Evolutionary conservation across 2,888 invertebrate genomes (phyloP).

Genomic region (Acheta domesticus): DNA sequence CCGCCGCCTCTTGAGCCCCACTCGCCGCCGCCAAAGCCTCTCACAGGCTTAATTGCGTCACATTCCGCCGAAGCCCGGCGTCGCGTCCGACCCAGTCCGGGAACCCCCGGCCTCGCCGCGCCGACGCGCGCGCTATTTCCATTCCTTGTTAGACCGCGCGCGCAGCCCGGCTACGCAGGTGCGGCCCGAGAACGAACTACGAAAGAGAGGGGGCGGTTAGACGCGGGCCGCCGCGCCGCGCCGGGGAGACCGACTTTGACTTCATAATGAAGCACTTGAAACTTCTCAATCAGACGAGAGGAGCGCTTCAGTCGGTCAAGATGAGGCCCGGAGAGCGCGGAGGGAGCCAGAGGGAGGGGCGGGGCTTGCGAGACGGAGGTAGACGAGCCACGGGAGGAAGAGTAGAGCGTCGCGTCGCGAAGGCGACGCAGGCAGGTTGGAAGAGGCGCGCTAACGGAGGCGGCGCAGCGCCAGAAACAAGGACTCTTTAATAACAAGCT

Average conservation of each 20-base stretch:
- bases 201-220: not conserved
- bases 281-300: conserved; percentile 26
- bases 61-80: too few relatives aligned
- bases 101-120: too few relatives aligned
- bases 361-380: not conserved
- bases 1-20: too few relatives aligned
- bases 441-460: not conserved
- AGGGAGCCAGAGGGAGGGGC: not conserved
- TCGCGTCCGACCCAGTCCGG: too few relatives aligned
- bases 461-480: not conserved
- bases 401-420: not conserved
- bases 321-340: not conserved
- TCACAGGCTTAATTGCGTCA: too few relatives aligned
- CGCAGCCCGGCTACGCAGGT: not conserved
- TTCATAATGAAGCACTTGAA: conserved; percentile 28
- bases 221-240: not conserved
- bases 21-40: too few relatives aligned
- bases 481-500: too few relatives aligned
- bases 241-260: conserved; percentile 4
- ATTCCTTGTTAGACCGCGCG: too few relatives aligned
- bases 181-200: not conserved
- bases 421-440: not conserved
- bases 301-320: conserved; percentile 18
- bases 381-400: not conserved
- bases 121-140: too few relatives aligned